Percentiles rank a stretch among this genome's conserved stretches.
Evolutionary conservation across 2,888 invertebrate genomes (phyloP).

Genomic region (Lasioglossum villosulum): DNA sequence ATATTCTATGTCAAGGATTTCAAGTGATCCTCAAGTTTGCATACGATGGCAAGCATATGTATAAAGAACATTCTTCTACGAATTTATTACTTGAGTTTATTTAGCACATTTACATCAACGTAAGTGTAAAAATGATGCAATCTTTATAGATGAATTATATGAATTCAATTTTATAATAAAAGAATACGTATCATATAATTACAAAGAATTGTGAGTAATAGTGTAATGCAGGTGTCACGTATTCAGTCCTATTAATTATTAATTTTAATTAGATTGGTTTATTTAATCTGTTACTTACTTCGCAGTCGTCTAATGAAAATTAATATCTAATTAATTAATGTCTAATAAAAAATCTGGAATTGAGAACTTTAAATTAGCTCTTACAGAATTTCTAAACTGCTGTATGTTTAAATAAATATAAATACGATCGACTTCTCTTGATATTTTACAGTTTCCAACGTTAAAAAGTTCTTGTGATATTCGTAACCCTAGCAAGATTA

Average conservation of each 20-base stretch:
- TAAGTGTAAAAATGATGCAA: neutral
- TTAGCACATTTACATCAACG: neutral
- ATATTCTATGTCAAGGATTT: constrained; percentile 1
- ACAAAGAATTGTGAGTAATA: neutral
- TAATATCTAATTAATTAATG: too few species aligned
- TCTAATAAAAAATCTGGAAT: too few species aligned
- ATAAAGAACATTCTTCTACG: neutral
- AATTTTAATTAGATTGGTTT: neutral
- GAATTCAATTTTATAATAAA: neutral
- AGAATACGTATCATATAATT: neutral
- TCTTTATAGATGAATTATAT: too few species aligned
- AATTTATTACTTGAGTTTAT: neutral
- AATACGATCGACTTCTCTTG: too few species aligned
- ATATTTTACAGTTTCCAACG: too few species aligned
- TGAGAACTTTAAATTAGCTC: too few species aligned
- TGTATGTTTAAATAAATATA: too few species aligned
- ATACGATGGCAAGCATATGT: neutral
- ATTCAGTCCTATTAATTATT: neutral
- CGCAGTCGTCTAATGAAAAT: too few species aligned
- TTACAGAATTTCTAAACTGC: too few species aligned
- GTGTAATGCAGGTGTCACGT: too few species aligned
- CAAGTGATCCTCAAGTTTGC: neutral
- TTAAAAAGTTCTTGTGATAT: neutral
- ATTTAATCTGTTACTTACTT: neutral
- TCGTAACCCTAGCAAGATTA: neutral